phyloP scores from a whole-genome alignment of 2,113 vertebrate species.

The Girardinichthys multiradiatus region DNA sequence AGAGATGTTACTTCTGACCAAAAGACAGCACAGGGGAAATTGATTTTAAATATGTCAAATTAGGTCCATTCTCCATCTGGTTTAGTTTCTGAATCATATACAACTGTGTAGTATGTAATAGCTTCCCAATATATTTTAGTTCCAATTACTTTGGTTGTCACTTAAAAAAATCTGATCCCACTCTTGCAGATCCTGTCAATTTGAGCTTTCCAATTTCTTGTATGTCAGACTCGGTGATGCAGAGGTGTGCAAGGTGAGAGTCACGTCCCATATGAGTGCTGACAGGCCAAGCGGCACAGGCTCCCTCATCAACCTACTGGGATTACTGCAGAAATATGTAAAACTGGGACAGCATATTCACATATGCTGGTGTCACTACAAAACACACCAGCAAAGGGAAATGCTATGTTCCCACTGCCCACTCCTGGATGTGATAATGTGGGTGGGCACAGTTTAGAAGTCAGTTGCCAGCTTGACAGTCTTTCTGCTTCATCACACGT shows the following conservation, averaged over 20 bases:
- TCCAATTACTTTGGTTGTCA: slow-evolving; percentile 41
- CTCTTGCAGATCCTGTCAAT: slow-evolving; percentile 26
- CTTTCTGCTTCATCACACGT: slow-evolving; percentile 57
- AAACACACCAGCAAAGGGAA: slow-evolving; percentile 44
- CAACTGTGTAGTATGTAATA: slow-evolving; percentile 9
- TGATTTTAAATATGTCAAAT: slow-evolving; percentile 22
- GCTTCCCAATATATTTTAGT: slow-evolving; percentile 13
- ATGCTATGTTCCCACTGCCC: slow-evolving; percentile 40
- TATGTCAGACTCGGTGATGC: slow-evolving; percentile 21
- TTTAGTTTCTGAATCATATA: slow-evolving; percentile 7
- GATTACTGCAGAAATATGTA: slow-evolving; percentile 28
- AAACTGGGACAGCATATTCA: slow-evolving; percentile 46
- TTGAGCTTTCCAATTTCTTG: slow-evolving; percentile 11
- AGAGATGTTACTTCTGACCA: slow-evolving; percentile 14
- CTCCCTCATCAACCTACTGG: slow-evolving; percentile 45
- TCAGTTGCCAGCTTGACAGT: background rate
- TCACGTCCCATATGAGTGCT: slow-evolving; percentile 45
- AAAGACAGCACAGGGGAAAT: slow-evolving; percentile 21
- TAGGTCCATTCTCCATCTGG: slow-evolving; percentile 16
- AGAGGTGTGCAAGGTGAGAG: slow-evolving; percentile 31
- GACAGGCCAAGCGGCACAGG: slow-evolving; percentile 58
- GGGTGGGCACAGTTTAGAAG: slow-evolving; percentile 33
- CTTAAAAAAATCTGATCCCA: slow-evolving; percentile 32
- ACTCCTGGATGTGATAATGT: slow-evolving; percentile 41
- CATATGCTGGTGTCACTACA: too few species aligned